Evolutionary conservation across 2,888 invertebrate species (phyloP).

Genomic region (Spilarctia lutea): DNA sequence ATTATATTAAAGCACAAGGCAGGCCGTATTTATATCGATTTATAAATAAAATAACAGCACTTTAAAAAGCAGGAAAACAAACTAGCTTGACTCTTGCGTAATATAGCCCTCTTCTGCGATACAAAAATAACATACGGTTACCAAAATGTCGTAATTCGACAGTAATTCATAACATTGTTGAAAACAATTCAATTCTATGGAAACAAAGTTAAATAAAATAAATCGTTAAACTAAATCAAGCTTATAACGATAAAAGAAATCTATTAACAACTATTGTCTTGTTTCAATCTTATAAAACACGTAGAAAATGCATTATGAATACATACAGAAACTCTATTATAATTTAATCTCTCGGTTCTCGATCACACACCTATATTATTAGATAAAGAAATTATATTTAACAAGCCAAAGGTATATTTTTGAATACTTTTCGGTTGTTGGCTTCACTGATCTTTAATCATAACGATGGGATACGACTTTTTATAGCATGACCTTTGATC

Average conservation of each 20-base stretch:
- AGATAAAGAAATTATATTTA: slow-evolving; percentile 15
- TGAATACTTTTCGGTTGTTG: neutral
- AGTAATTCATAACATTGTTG: no score
- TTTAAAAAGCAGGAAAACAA: no score
- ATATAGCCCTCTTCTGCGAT: no score
- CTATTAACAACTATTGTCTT: neutral
- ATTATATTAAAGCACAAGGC: neutral
- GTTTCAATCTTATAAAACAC: neutral
- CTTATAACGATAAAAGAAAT: neutral
- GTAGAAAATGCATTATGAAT: neutral
- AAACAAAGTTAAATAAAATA: neutral
- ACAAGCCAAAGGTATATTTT: slow-evolving; percentile 12
- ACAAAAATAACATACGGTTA: no score
- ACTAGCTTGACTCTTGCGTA: no score
- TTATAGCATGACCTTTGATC: neutral
- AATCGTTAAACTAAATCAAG: neutral
- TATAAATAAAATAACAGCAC: no score
- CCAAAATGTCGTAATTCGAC: neutral
- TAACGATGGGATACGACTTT: slow-evolving; percentile 5
- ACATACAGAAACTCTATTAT: neutral
- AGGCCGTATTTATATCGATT: neutral
- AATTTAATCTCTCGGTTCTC: slow-evolving; percentile 3
- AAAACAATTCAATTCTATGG: neutral
- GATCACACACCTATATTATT: slow-evolving; percentile 15
- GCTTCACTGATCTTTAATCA: slow-evolving; percentile 20